Base-by-base conservation (phyloP, 2,888 invertebrate species). In the Tetranychus truncatus region DNA sequence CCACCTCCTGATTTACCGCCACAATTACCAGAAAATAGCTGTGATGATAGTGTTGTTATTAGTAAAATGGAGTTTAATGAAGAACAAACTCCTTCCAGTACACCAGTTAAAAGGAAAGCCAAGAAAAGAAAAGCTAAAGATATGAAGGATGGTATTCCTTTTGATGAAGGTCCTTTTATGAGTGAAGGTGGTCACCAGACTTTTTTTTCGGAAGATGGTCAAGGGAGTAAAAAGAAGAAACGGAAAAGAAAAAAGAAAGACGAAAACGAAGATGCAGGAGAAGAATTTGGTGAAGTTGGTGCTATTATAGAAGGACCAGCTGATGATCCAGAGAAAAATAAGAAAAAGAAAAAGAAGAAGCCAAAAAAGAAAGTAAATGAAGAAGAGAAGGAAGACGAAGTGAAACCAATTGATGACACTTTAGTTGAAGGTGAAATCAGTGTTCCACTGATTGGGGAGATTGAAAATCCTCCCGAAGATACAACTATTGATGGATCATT, bases 311-410 rank as follows among this genome's bases (percentile, higher is more conserved):
- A 72, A 46, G 44, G n/a, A n/a, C 18, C 11, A 45, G 45, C 15
- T 6, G 45, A 44, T 15, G 72, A 34, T 15, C 66, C 73, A 34
- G 34, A 73, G 66, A 73, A 73, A 24, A 73, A 6, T 34, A 45
- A 67, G 44, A 77, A 77, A 66, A 77, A 78, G 71, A 74, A 74
- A 75, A 78, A 78, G 72, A 46, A 74, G n/a, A 74, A 76, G 5
- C 67, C 74, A 75, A 76, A 18, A 76, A 78, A 67, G 78, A 88
- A 82, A 86, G 88, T 8, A 88, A 88, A 15, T 72, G 87, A 85
- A 77, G 86, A 86, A 69, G 55, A 55, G 15, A 55, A 15, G 4
- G 34, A 34, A 34, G 34, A 34, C 34, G 34, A 34, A 34, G 34
- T 34, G 5, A 34, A 34, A 34, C 34, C 34, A 34, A 34, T 1